Conservation (phyloP, 2,888 invertebrate genomes). For the Cephus pygmeus region DNA sequence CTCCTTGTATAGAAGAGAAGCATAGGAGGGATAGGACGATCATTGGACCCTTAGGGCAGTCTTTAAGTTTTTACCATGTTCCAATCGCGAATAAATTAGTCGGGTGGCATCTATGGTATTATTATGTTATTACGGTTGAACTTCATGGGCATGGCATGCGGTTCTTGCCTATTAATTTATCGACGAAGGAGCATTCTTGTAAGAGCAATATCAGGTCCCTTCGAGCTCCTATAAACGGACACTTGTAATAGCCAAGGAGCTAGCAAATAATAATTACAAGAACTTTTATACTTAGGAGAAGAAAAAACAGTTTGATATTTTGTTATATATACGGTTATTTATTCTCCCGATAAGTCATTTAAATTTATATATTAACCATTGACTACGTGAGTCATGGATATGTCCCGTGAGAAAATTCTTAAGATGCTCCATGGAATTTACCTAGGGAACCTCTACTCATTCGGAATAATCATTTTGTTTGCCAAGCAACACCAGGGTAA, state of each 20-base stretch:
- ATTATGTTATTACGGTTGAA: conserved; percentile 39
- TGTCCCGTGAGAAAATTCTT: neutral
- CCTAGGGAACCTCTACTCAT: neutral
- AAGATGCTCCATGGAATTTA: neutral
- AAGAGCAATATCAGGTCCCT: neutral
- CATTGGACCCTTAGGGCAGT: conserved; percentile 21
- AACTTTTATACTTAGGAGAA: neutral
- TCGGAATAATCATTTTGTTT: neutral
- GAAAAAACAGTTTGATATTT: neutral
- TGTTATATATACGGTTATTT: neutral
- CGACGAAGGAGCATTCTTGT: conserved; percentile 29
- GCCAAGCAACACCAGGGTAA: neutral
- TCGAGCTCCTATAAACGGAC: conserved; percentile 29
- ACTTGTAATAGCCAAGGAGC: conserved; percentile 1
- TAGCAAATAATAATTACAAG: conserved; percentile 1
- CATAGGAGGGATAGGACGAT: neutral
- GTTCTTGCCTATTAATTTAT: conserved; percentile 41
- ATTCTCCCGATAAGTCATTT: neutral
- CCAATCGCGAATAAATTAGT: conserved; percentile 37
- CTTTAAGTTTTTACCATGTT: conserved; percentile 26
- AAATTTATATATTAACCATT: neutral
- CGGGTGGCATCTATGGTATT: conserved; percentile 32
- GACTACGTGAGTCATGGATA: neutral
- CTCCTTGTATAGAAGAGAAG: neutral
- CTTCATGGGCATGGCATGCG: conserved; percentile 17